These are phyloP conservation scores for Drosophila pseudotalamancana DNA, from an alignment of 2,888 invertebrate species.

Conservation along the genomic window DNA sequence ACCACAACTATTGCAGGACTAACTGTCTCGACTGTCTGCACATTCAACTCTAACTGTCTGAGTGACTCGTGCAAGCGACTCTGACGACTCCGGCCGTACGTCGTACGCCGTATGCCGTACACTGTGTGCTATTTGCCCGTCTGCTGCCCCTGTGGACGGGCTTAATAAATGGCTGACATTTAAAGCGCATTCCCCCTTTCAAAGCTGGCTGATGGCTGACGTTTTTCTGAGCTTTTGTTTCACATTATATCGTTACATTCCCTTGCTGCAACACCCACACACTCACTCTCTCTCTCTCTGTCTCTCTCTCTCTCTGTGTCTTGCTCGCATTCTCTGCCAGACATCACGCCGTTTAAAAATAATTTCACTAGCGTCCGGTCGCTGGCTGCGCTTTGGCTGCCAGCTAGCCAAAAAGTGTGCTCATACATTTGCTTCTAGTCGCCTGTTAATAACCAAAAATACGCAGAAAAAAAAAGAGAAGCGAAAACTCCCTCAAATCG, in stretches of 20 bases:
- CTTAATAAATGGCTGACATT: constrained; percentile 70
- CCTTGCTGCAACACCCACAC: constrained; percentile 46
- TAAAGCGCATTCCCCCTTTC: constrained; percentile 56
- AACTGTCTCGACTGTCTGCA: constrained; percentile 40
- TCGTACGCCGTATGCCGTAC: constrained; percentile 11
- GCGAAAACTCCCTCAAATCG: constrained; percentile 15
- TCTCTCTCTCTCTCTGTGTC: neutral
- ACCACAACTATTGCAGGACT: constrained; percentile 11
- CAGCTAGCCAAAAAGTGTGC: constrained; percentile 62
- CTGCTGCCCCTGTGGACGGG: constrained; percentile 50
- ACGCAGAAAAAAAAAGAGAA: constrained; percentile 22
- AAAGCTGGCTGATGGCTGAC: constrained; percentile 30
- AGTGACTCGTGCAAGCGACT: constrained; percentile 51
- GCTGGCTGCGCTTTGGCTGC: constrained; percentile 63
- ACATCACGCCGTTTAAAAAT: constrained; percentile 72
- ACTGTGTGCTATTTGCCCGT: constrained; percentile 52
- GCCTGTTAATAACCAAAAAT: constrained; percentile 60
- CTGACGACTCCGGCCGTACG: constrained; percentile 39
- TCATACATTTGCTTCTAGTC: constrained; percentile 66
- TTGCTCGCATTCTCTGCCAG: constrained; percentile 11
- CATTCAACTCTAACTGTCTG: constrained; percentile 48
- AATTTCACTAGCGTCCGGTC: constrained; percentile 71
- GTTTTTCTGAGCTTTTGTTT: constrained; percentile 69
- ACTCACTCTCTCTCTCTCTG: neutral
- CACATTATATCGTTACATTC: constrained; percentile 55